Base-by-base conservation (phyloP, 2,113 vertebrate genomes). In the Donacobius atricapilla region DNA sequence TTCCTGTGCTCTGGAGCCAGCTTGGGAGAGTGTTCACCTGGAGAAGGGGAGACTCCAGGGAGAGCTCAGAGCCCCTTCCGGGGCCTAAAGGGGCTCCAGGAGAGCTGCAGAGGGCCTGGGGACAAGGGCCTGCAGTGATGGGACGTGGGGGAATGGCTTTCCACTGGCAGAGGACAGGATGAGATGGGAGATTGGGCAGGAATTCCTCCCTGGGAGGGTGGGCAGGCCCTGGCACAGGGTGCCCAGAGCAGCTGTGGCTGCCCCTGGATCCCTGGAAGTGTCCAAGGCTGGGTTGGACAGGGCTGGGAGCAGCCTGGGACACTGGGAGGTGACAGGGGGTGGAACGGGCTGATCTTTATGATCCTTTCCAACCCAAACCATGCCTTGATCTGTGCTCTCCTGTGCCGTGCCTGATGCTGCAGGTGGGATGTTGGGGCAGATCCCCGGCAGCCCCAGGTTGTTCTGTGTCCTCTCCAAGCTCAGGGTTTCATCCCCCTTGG, bases 241-340 rank as follows among this genome's bases (percentile, higher is more conserved):
- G 20, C 10, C 33, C 77, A 89, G 33, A 66, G 53, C 0, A 45
- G 61, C 45, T 68, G 61, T 2, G 61, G n/a, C 61, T 82, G 78
- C 53, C 30, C 45, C 40, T 75, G 82, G 70, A 53, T 60, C 78
- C 60, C 39, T 83, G 78, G 24, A 0, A 47, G 47, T 83, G 47
- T 0, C n/a, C 87, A 5, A 35, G 24, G 28, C 39, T 61, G 31
- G 16, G 30, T 0, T 68, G 70, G 78, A 60, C 0, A 0, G 10
- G 33, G 15, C 3, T 45, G 2, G 60, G 61, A 82, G 45, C 61
- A 47, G 0, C 61, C 53, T 54, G 40, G 70, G 28, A 2, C 0
- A 0, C 35, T 35, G 70, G 47, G 0, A 69, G 30, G 10, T 61
- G 69, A 16, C 51, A 73, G 24, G 35, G 21, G 6, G 1, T n/a